phyloP scores from a whole-genome alignment of 92 coral and sea anemone species.

The Pocillopora meandrina region DNA sequence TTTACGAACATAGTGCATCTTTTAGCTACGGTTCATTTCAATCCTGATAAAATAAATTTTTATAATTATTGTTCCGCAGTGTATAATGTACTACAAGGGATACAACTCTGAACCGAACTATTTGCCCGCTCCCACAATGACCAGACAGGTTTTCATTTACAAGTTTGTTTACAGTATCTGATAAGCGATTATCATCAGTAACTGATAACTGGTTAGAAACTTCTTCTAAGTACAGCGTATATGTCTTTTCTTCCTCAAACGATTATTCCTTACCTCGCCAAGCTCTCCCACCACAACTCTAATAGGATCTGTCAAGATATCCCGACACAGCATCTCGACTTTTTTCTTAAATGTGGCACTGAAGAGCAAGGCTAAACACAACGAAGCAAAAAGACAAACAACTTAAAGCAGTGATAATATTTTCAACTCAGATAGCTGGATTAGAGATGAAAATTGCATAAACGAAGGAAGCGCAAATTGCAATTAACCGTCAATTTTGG shows the following conservation, averaged over 20 bases:
- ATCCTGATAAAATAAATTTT: no score
- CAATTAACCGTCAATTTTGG: no score
- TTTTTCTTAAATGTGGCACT: conserved; percentile 99
- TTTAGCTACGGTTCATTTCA: no score
- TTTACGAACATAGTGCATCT: no score
- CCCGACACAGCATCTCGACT: conserved; percentile 93
- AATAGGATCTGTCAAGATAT: conserved; percentile 88
- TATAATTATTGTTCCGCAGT: no score
- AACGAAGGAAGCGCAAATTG: no score
- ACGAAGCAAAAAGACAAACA: no score
- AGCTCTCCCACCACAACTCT: conserved; percentile 96
- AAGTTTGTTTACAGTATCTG: not conserved
- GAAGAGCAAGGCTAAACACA: conserved; percentile 77
- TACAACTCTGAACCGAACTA: no score
- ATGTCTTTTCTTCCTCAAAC: not conserved
- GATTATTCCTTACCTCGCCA: conserved; percentile 76
- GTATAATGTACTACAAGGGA: no score
- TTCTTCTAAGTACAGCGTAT: not conserved
- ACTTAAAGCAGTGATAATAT: not conserved
- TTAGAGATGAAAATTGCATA: no score
- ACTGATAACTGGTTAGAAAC: not conserved
- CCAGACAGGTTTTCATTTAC: no score
- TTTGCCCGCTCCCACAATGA: no score
- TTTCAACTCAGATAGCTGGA: not conserved
- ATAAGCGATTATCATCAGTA: not conserved